These are phyloP conservation scores for Stenichneumon culpator DNA, from an alignment of 2,888 invertebrate genomes.

Conservation along the genomic window DNA sequence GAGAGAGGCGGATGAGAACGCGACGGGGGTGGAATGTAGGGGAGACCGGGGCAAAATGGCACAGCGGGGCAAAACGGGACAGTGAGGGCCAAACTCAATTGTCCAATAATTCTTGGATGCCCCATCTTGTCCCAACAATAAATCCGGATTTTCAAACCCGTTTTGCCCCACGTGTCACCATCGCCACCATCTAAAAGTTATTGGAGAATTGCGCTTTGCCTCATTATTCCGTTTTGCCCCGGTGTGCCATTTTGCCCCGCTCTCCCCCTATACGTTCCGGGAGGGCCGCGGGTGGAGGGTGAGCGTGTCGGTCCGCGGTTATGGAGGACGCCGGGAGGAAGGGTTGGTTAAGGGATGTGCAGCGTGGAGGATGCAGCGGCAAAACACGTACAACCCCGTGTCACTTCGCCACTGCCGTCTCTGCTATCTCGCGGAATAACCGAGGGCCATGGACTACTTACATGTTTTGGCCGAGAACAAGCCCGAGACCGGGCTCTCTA, in stretches of 20 bases:
- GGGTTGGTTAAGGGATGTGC: not conserved
- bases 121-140: no score
- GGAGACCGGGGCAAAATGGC: no score
- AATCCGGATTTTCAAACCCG: no score
- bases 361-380: slow-evolving; percentile 38
- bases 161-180: no score
- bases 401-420: slow-evolving; percentile 71
- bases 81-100: no score
- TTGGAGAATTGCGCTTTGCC: no score
- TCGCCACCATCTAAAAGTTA: no score
- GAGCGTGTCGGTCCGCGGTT: slow-evolving; percentile 31
- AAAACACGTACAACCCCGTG: slow-evolving; percentile 70
- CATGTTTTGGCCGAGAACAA: slow-evolving; percentile 66
- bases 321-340: slow-evolving; percentile 25
- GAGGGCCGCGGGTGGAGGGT: slow-evolving; percentile 1
- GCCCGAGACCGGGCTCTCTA: slow-evolving; percentile 45
- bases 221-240: no score
- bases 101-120: no score
- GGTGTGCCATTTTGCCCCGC: no score
- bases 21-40: slow-evolving; percentile 36
- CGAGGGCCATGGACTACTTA: slow-evolving; percentile 60
- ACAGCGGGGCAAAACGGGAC: no score
- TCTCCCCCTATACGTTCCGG: not conserved
- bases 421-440: slow-evolving; percentile 65
- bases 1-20: slow-evolving; percentile 67